phyloP scores from a whole-genome alignment of 2,797 vertebrate genomes.

The Chelidonichthys spinosus region DNA sequence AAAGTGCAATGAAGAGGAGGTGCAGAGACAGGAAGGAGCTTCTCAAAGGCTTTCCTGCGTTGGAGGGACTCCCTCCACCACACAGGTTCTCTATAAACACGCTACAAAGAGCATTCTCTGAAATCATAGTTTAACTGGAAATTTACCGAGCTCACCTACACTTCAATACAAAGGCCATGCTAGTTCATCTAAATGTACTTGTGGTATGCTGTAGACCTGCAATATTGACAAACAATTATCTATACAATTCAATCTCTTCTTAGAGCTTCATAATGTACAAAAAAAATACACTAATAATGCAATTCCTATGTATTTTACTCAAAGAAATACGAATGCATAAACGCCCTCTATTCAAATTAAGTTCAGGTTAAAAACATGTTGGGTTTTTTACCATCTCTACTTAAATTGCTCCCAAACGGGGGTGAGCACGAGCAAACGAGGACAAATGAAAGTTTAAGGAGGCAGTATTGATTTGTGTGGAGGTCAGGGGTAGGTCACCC shows the following conservation, averaged over 20 bases:
- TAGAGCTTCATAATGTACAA: not conserved
- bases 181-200: slow-evolving; percentile 14
- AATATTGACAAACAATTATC: slow-evolving; percentile 12
- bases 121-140: slow-evolving; percentile 70
- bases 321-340: slow-evolving; percentile 2
- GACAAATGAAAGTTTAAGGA: slow-evolving; percentile 86
- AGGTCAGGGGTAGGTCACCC: slow-evolving; percentile 82
- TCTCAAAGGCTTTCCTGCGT: slow-evolving; percentile 86
- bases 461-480: slow-evolving; percentile 82
- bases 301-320: not conserved
- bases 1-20: slow-evolving; percentile 81
- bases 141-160: slow-evolving; percentile 53
- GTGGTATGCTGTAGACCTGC: not conserved
- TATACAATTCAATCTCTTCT: slow-evolving; percentile 5
- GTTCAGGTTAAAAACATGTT: slow-evolving; percentile 26
- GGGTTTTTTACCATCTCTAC: slow-evolving; percentile 37
- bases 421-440: slow-evolving; percentile 74
- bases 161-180: slow-evolving; percentile 34
- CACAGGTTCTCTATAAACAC: slow-evolving; percentile 62
- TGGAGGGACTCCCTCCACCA: slow-evolving; percentile 78
- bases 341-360: slow-evolving; percentile 20
- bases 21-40: slow-evolving; percentile 79
- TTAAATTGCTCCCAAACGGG: slow-evolving; percentile 75
- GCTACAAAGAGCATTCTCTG: slow-evolving; percentile 63
- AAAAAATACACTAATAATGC: not conserved